Evolutionary conservation across 2,888 invertebrate genomes (phyloP), one percentile per base, ranked within the genome.

Genomic region (Adineta ricciae): DNA sequence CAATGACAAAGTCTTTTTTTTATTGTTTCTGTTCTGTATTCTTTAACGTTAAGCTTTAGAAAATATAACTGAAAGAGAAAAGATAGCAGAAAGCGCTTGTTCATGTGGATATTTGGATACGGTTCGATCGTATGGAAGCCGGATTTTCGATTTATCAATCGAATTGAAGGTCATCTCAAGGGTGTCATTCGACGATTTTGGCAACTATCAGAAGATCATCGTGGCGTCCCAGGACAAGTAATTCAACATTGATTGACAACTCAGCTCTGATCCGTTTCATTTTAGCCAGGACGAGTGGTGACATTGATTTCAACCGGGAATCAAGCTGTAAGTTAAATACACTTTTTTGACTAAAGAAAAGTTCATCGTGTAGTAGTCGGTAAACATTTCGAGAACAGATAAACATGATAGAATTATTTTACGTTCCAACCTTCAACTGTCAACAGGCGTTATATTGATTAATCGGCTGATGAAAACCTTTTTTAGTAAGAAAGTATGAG

Each of bases 101-200:
- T 41, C 24, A 78, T 78, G 78, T 78, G 78, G 78, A 78, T 97
- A 52, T 98, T 97, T 91, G 97, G 97, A 14, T 98, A 97, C 89
- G 97, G 97, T 0, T 96, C 96, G 0, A 91, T 98, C 84, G 93
- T 97, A 87, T 98, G 97, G 97, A 96, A 97, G 92, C 95, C 94
- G 0, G 96, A 96, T 90, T 97, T 98, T 91, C 94, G 95, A 0
- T 95, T 93, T 88, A 94, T 94, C 88, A 91, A 92, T 86, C 94
- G 94, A 89, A 88, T 94, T 64, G 92, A 94, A 86, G 97, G 97
- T 84, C 94, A 93, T 88, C 94, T 97, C 84, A 93, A 93, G 90
- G 95, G 96, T 36, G 96, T 93, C 88, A 90, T 93, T 27, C 92
- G 97, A 88, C 92, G 95, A 88, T 97, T 97, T 91, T 97, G 95